Evolutionary conservation across 2,113 vertebrate species (phyloP).

Genomic region (Grammomys dolichurus): DNA sequence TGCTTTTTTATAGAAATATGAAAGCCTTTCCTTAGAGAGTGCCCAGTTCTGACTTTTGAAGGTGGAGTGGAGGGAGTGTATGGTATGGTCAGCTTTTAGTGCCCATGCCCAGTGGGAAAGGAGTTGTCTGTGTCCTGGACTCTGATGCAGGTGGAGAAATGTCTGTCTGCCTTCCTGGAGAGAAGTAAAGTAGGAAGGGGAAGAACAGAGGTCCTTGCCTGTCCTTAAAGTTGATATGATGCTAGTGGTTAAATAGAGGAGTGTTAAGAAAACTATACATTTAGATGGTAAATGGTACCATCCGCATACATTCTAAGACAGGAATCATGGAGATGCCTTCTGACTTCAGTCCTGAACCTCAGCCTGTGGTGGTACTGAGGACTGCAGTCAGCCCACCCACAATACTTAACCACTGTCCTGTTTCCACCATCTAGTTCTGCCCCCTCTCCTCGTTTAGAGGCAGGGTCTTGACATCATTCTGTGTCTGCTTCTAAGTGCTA

Average conservation of each 20-base stretch:
- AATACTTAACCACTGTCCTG: not conserved
- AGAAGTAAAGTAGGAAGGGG: not conserved
- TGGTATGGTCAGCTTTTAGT: not conserved
- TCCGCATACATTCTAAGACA: not conserved
- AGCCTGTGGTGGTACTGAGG: not conserved
- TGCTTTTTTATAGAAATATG: not conserved
- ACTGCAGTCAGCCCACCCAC: not conserved
- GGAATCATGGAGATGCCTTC: not conserved
- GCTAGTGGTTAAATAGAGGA: not conserved
- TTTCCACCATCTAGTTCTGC: not conserved
- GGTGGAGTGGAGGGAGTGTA: not conserved
- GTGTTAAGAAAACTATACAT: not conserved
- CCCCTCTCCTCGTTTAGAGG: not conserved
- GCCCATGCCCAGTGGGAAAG: not conserved
- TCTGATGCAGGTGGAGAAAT: not conserved
- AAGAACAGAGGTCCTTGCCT: not conserved
- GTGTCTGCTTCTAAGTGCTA: not conserved
- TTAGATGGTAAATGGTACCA: not conserved
- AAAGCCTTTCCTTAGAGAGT: conserved; percentile 1
- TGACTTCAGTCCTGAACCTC: not conserved
- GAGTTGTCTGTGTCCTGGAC: not conserved
- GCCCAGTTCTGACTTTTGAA: not conserved
- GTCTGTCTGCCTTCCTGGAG: not conserved
- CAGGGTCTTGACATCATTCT: not conserved
- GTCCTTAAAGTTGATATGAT: not conserved